phyloP scores from a whole-genome alignment of 2,113 vertebrate species.

The Megaleporinus macrocephalus region DNA sequence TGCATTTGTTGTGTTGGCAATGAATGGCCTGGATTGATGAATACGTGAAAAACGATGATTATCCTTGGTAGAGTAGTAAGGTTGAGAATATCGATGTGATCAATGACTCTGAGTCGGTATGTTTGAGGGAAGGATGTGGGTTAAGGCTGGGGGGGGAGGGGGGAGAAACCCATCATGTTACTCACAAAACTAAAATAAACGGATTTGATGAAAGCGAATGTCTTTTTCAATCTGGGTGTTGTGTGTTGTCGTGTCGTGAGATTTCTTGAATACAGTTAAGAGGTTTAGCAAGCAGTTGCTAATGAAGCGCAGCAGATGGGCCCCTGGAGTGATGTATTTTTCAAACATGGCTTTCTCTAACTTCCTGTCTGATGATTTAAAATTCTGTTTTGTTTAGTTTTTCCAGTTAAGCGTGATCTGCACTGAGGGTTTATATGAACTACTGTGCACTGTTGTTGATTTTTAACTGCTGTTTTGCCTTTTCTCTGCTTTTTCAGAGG shows the following conservation, averaged over 20 bases:
- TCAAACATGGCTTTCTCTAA: no score
- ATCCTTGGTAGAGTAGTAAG: background rate
- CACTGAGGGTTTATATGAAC: no score
- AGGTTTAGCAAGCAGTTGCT: no score
- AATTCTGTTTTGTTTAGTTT: no score
- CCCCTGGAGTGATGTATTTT: no score
- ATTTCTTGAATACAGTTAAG: background rate
- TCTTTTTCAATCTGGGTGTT: background rate
- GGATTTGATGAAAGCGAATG: conserved; percentile 43
- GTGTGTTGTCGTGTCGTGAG: background rate
- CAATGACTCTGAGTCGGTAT: conserved; percentile 18
- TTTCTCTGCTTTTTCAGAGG: no score
- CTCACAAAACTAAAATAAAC: conserved; percentile 56
- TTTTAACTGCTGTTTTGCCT: no score
- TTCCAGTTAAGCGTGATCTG: no score
- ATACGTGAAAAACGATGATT: conserved; percentile 5
- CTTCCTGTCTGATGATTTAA: no score
- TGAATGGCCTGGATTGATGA: conserved; percentile 14
- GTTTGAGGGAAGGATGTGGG: conserved; percentile 27
- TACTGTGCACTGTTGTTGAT: no score
- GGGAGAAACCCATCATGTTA: conserved; percentile 53
- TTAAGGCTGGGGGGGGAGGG: background rate
- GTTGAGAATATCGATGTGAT: conserved; percentile 13
- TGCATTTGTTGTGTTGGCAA: background rate
- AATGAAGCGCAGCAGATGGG: no score